Evolutionary conservation across 2,888 invertebrate species (phyloP).

Genomic region (Cosmopolites sordidus): DNA sequence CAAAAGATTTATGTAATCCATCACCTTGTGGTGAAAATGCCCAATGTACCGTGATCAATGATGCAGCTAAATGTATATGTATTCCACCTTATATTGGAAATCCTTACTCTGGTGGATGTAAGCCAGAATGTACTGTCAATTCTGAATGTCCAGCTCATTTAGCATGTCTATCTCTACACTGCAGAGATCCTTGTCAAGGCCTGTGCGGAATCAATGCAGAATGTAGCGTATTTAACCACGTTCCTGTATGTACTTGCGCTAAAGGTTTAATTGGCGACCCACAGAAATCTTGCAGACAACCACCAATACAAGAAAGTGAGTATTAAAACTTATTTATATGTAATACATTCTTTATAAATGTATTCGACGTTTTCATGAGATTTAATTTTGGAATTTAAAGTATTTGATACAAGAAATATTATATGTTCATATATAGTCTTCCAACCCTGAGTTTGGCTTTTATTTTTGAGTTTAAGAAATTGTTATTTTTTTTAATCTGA

Average conservation of each 20-base stretch:
- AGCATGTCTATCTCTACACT: conserved; percentile 79
- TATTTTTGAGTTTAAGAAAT: too few relatives aligned
- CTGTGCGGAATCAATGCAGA: conserved; percentile 79
- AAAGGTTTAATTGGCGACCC: conserved; percentile 79
- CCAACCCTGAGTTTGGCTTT: too few relatives aligned
- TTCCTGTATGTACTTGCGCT: conserved; percentile 76
- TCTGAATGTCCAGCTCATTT: conserved; percentile 74
- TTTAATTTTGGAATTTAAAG: too few relatives aligned
- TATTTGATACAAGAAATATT: too few relatives aligned
- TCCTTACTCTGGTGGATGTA: conserved; percentile 79
- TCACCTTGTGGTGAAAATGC: conserved; percentile 84
- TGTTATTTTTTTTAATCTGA: too few relatives aligned
- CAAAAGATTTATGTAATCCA: conserved; percentile 65
- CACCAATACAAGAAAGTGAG: conserved; percentile 54
- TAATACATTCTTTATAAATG: too few relatives aligned
- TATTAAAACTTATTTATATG: too few relatives aligned
- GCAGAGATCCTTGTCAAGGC: conserved; percentile 80
- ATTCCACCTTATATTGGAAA: conserved; percentile 85
- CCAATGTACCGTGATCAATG: conserved; percentile 66
- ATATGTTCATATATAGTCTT: too few relatives aligned
- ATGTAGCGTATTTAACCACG: conserved; percentile 76
- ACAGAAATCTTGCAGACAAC: conserved; percentile 68
- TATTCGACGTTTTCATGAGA: too few relatives aligned
- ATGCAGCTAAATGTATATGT: conserved; percentile 72
- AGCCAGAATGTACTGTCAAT: conserved; percentile 79